phyloP scores from a whole-genome alignment of 2,113 vertebrate genomes.

The Megaptera novaeangliae region DNA sequence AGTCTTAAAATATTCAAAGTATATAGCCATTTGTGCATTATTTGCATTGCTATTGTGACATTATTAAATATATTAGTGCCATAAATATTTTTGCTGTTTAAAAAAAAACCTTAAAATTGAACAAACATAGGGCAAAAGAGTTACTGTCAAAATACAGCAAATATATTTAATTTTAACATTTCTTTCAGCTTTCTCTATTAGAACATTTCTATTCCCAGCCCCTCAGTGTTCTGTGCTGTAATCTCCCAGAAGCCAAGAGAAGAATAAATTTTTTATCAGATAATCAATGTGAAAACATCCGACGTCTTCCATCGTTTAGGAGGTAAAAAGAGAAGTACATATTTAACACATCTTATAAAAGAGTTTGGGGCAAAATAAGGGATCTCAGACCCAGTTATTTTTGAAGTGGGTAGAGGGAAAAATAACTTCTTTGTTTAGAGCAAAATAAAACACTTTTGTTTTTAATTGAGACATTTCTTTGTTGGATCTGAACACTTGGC shows the following conservation, averaged over 20 bases:
- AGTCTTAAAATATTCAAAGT: slow-evolving; percentile 20
- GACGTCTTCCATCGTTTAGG: slow-evolving; percentile 91
- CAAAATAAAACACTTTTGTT: neutral
- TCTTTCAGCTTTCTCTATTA: slow-evolving; percentile 89
- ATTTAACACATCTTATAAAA: neutral
- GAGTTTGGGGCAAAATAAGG: neutral
- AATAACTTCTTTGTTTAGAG: neutral
- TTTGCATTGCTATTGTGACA: neutral
- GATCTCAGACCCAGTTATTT: neutral
- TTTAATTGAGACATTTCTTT: slow-evolving; percentile 33
- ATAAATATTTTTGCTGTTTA: slow-evolving; percentile 3
- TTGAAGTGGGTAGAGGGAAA: neutral
- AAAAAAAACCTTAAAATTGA: neutral
- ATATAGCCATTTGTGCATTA: neutral
- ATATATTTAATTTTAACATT: slow-evolving; percentile 38
- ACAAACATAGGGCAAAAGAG: neutral
- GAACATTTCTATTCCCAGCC: slow-evolving; percentile 94
- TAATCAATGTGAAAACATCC: slow-evolving; percentile 87
- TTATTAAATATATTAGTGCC: slow-evolving; percentile 13
- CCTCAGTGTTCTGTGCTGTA: slow-evolving; percentile 92
- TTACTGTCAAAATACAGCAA: slow-evolving; percentile 28
- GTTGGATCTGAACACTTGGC: neutral
- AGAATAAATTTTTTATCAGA: slow-evolving; percentile 82
- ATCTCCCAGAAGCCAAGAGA: slow-evolving; percentile 78
- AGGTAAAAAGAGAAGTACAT: slow-evolving; percentile 81